Base-by-base conservation (phyloP, 2,113 vertebrate species). In the Benthochromis sp. region DNA sequence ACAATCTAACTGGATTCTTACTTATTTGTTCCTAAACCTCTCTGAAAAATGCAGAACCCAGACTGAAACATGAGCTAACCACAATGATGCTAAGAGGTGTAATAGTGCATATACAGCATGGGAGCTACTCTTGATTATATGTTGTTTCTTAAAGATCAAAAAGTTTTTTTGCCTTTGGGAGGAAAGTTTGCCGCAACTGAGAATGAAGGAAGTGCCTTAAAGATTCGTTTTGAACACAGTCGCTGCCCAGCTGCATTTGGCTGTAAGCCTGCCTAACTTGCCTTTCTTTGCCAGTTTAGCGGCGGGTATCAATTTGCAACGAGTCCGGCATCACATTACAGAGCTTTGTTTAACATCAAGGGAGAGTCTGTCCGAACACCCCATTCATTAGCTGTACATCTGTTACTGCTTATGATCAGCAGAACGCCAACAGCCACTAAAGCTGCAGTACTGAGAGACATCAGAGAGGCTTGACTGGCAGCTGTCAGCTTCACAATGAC, bases 381-480 rank as follows among this genome's bases (percentile, higher is more conserved):
- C 43, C 21, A 66, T 81, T 91, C 88, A 83, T 88, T 88, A 89
- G 83, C 89, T 50, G 78, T 54, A 87, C 84, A 55, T 90, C 66
- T 92, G 92, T 91, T 81, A 81, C 38, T 52, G 76, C 88, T 78
- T 86, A 82, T 91, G 52, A 86, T 88, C 61, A 89, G 82, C 45
- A 76, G 14, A 69, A 82, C 27, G 21, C 78, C 13, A 76, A 83
- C 78, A 14, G 13, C 83, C 52, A 43, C 66, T n/a, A 9, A 53
- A 83, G 69, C 52, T 78, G 73, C 21, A 63, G 8, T 6, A 54
- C 71, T 47, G 82, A 38, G 24, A 71, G 61, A 71, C 81, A 84
- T 89, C 89, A 89, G 83, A 90, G 76, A 34, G 59, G 78, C 16
- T 27, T 79, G 91, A 92, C 53, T 87, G 88, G 66, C 90, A 88